Evolutionary conservation across 2,888 invertebrate species (phyloP).

Genomic region (Strigamia maritima): DNA sequence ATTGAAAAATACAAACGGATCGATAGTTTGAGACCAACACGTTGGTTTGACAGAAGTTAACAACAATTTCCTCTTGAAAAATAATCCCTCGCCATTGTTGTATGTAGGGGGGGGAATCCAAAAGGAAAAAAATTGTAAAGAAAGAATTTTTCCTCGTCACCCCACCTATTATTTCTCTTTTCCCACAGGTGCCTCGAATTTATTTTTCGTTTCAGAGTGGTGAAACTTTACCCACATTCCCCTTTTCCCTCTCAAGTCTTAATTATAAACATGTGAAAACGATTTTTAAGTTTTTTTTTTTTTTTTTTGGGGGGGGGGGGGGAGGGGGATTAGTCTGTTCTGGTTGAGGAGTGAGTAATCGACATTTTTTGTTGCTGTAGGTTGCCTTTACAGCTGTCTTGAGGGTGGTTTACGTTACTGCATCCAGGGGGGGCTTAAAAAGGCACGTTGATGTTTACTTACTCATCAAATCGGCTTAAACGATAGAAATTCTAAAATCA

Average conservation of each 20-base stretch:
- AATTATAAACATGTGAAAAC: neutral
- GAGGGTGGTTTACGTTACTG: neutral
- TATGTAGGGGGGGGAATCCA: neutral
- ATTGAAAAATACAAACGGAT: neutral
- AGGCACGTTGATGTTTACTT: no score
- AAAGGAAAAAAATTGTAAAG: neutral
- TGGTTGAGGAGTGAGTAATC: neutral
- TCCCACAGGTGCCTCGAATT: neutral
- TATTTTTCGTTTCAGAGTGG: neutral
- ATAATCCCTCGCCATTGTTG: neutral
- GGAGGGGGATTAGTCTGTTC: neutral
- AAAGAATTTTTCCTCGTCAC: neutral
- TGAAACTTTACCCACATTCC: neutral
- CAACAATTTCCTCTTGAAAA: neutral
- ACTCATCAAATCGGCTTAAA: no score
- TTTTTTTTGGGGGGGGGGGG: no score
- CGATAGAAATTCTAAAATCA: no score
- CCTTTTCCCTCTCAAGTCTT: no score
- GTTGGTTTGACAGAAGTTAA: neutral
- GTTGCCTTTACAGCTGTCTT: neutral
- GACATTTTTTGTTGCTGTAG: neutral
- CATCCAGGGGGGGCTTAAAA: neutral
- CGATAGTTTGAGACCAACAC: no score
- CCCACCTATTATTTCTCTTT: neutral
- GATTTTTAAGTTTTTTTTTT: no score